phyloP scores from a whole-genome alignment of 2,888 invertebrate species.

The Troides oblongomaculatus region DNA sequence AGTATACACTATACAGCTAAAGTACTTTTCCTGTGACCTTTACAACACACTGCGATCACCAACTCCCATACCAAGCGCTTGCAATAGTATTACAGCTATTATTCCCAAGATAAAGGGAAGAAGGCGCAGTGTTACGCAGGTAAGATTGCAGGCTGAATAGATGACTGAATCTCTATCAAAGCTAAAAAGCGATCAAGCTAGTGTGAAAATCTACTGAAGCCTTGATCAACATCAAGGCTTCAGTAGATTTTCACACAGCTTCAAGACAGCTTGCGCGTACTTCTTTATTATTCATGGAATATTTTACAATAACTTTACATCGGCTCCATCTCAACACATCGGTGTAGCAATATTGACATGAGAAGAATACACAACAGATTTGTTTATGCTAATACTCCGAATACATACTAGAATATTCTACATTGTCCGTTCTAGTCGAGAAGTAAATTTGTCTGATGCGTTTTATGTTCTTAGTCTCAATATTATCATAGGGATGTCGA shows the following conservation, averaged over 20 bases:
- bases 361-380: neutral
- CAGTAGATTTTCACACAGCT: conserved; percentile 2
- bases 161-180: no score
- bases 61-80: no score
- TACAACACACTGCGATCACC: no score
- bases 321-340: neutral
- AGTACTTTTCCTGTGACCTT: no score
- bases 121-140: no score
- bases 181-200: conserved; percentile 7
- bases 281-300: conserved; percentile 26
- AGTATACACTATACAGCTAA: no score
- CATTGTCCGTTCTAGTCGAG: neutral
- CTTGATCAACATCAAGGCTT: neutral
- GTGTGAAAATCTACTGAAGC: no score
- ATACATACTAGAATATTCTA: neutral
- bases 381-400: neutral
- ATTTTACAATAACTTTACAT: conserved; percentile 21
- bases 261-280: conserved; percentile 1
- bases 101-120: no score
- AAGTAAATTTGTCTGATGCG: neutral
- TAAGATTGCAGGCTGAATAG: no score
- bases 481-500: neutral
- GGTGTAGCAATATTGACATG: neutral
- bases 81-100: no score
- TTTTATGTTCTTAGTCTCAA: neutral